A percentile compares a stretch with the other conserved stretches of the same genome.
phyloP scores from a whole-genome alignment of 2,888 invertebrate genomes.

The Plebejus melissa region DNA sequence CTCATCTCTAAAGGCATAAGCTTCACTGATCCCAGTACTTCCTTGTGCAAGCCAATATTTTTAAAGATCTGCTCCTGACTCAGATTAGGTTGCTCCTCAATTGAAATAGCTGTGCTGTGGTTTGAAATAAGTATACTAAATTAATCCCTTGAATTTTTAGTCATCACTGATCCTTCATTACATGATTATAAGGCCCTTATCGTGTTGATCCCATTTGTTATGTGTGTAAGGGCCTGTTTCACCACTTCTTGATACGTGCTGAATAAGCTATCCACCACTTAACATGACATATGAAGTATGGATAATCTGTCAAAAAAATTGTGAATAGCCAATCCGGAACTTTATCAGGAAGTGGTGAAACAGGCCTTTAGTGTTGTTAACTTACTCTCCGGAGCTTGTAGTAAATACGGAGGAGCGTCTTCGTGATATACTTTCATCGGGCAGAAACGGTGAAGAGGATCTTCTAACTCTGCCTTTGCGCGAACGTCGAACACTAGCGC shows the following conservation, averaged over 20 bases:
- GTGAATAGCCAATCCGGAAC: too few relatives aligned
- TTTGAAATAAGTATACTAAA: not conserved
- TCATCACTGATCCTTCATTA: not conserved
- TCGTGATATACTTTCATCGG: constrained; percentile 61
- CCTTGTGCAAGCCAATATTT: constrained; percentile 93
- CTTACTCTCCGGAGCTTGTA: constrained; percentile 92
- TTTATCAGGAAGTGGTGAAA: too few relatives aligned
- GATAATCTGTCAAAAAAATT: too few relatives aligned
- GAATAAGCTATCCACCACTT: too few relatives aligned
- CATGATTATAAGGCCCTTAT: not conserved
- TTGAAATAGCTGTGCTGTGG: constrained; percentile 84
- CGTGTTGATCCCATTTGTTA: not conserved
- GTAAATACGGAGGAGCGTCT: constrained; percentile 83
- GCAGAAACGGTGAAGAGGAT: constrained; percentile 77
- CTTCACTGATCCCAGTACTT: constrained; percentile 91
- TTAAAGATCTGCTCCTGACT: constrained; percentile 94
- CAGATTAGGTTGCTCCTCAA: constrained; percentile 84
- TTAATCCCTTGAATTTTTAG: too few relatives aligned
- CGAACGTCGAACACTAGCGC: constrained; percentile 86
- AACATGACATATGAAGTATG: too few relatives aligned
- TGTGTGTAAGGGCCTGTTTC: too few relatives aligned
- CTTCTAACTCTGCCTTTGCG: constrained; percentile 82
- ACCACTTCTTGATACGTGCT: too few relatives aligned
- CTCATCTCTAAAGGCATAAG: constrained; percentile 91
- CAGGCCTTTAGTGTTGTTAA: constrained; percentile 34